Base-by-base conservation (phyloP, 2,888 invertebrate genomes). In the Caenorhabditis wallacei region DNA sequence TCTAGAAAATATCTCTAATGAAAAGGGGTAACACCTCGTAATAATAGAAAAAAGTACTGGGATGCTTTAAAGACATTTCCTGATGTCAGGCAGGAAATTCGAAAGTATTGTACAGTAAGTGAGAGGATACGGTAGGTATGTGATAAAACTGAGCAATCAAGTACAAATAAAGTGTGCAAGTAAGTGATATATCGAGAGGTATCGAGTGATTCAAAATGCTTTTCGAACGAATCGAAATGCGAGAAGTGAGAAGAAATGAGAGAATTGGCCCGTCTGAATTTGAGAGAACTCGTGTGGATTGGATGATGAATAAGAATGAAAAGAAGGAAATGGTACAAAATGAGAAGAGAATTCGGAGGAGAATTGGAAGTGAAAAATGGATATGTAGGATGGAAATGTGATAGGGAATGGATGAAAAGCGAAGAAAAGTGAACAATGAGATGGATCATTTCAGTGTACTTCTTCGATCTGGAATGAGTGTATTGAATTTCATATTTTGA, bases 61-160 rank as follows among this genome's bases (percentile, higher is more conserved):
- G 72, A 72, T 63, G 63, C 72, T 40, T 35, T 63, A 72, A 63
- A 72, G 46, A 30, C 10, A 43, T 18, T 18, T 30, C 43, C 46
- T 30, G 18, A 24, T 30, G 30, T 30, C 30, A 13, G 18, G 7
- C 20, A 43, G 70, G 57, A 57, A 56, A 56, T 11, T 20, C 22
- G 59, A 13, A 13, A 37, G 40, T 70, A 71, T 71, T 59, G 35
- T 71, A 72, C 72, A 72, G 63, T 22, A 40, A 54, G 61, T 16
- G 11, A 51, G 68, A 40, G 54, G 24, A 54, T 51, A 51, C 48
- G 48, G 48, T 51, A 51, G 48, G 53, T 5, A 22, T 35, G 37
- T 51, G 71, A 61, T 72, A 72, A 72, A 72, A 72, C 72, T 53
- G 63, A 72, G 63, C 72, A 72, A 61, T 61, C 63, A 26, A 63